Conservation (phyloP, 2,888 invertebrate species). For the Loripinus fragilis region DNA sequence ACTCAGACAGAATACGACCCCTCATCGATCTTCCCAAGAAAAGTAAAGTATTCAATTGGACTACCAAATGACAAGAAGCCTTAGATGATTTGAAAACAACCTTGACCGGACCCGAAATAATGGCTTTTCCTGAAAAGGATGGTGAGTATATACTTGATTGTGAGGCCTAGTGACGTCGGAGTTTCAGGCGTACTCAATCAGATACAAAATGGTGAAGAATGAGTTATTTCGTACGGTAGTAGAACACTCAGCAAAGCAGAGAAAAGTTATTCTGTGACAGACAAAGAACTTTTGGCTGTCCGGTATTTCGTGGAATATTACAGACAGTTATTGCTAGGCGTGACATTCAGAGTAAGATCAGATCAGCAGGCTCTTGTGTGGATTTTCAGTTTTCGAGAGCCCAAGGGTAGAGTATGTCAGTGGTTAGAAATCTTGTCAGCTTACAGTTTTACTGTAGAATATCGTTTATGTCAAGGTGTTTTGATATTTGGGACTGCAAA, state of each 20-base stretch:
- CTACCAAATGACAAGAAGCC: conserved; percentile 20
- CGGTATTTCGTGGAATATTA: conserved; percentile 32
- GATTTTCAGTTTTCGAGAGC: conserved; percentile 22
- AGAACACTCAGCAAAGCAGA: conserved; percentile 29
- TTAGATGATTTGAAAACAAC: conserved; percentile 33
- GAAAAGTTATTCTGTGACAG: conserved; percentile 30
- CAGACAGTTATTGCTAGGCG: conserved; percentile 25
- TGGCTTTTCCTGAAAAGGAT: conserved; percentile 33
- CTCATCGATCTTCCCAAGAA: conserved; percentile 39
- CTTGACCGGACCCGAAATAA: conserved; percentile 33
- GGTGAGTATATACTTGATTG: conserved; percentile 39
- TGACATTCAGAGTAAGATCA: conserved; percentile 21
- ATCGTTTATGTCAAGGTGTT: too few relatives aligned
- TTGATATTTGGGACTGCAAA: too few relatives aligned
- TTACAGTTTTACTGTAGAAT: conserved; percentile 18
- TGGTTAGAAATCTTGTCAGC: conserved; percentile 31
- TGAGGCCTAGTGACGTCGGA: conserved; percentile 41
- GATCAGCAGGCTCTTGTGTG: conserved; percentile 29
- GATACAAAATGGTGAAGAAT: conserved; percentile 29
- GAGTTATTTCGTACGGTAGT: conserved; percentile 34
- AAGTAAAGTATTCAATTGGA: conserved; percentile 28
- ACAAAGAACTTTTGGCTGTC: conserved; percentile 27
- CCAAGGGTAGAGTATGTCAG: conserved; percentile 23
- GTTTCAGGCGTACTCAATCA: conserved; percentile 48
- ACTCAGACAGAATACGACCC: conserved; percentile 34